phyloP scores from a whole-genome alignment of 2,888 invertebrate species.

The Automeris io region DNA sequence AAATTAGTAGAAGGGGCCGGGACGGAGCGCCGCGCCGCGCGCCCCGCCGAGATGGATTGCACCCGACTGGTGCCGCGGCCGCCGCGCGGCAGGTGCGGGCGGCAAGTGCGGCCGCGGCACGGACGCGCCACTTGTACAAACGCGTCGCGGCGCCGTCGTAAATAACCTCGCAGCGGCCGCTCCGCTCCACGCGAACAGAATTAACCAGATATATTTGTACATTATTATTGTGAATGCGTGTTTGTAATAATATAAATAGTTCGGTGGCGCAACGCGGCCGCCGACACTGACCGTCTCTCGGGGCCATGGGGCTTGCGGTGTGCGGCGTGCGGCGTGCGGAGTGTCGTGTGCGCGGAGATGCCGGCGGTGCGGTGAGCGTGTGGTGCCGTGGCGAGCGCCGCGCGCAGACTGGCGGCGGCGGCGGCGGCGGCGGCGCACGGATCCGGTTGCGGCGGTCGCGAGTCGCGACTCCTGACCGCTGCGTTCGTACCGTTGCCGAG shows the following conservation, averaged over 20 bases:
- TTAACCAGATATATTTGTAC: background rate
- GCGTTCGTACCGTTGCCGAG: background rate
- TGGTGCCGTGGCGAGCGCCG: constrained; percentile 11
- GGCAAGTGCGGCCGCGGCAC: too few relatives aligned
- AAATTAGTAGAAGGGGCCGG: too few relatives aligned
- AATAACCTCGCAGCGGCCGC: too few relatives aligned
- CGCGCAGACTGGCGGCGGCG: constrained; percentile 13
- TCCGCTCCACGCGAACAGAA: too few relatives aligned
- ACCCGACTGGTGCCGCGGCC: too few relatives aligned
- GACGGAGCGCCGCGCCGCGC: too few relatives aligned
- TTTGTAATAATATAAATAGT: background rate
- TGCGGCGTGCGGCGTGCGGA: constrained; percentile 10
- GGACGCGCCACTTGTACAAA: too few relatives aligned
- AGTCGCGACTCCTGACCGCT: background rate
- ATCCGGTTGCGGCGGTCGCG: background rate
- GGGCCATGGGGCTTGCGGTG: constrained; percentile 21
- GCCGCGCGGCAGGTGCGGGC: too few relatives aligned
- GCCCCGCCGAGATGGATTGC: too few relatives aligned
- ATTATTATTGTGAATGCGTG: background rate
- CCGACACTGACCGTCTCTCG: constrained; percentile 31
- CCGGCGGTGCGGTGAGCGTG: constrained; percentile 11
- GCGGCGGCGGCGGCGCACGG: background rate
- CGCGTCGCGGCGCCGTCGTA: too few relatives aligned
- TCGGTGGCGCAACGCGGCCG: background rate
- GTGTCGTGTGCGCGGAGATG: constrained; percentile 9